A percentile compares a stretch with the other conserved stretches of the same genome.
Evolutionary conservation across 1,140 invertebrate genomes (phyloP).

Genomic region (Bombus balteatus): DNA sequence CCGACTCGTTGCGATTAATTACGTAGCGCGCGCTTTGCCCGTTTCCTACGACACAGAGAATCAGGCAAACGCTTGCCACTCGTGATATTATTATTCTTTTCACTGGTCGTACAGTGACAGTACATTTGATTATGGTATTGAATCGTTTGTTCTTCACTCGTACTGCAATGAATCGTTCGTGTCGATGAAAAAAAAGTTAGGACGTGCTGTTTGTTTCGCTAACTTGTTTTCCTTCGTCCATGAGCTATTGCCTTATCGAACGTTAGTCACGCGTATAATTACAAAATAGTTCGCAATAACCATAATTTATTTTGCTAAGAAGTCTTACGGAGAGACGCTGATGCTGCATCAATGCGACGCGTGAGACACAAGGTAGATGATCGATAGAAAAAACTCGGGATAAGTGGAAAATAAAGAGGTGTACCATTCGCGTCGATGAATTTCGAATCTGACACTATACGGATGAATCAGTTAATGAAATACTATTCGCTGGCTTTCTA

Average conservation of each 20-base stretch:
- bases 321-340: neutral
- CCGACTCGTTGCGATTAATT: conserved; percentile 51
- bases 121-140: no score
- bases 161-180: neutral
- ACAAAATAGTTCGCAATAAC: conserved; percentile 15
- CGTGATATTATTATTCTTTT: neutral
- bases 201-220: conserved; percentile 2
- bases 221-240: conserved; percentile 18
- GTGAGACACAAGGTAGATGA: neutral
- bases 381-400: neutral
- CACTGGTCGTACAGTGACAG: neutral
- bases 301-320: conserved; percentile 21
- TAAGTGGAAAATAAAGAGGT: neutral
- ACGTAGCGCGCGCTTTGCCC: conserved; percentile 16
- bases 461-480: conserved; percentile 21
- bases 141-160: neutral
- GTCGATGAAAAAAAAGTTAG: conserved; percentile 3
- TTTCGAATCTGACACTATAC: neutral
- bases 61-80: neutral
- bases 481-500: neutral
- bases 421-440: neutral
- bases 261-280: neutral
- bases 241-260: conserved; percentile 6
- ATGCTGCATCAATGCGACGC: neutral
- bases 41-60: conserved; percentile 25